Conservation (phyloP, 1,140 invertebrate genomes). For the Trachelipus rathkii region DNA sequence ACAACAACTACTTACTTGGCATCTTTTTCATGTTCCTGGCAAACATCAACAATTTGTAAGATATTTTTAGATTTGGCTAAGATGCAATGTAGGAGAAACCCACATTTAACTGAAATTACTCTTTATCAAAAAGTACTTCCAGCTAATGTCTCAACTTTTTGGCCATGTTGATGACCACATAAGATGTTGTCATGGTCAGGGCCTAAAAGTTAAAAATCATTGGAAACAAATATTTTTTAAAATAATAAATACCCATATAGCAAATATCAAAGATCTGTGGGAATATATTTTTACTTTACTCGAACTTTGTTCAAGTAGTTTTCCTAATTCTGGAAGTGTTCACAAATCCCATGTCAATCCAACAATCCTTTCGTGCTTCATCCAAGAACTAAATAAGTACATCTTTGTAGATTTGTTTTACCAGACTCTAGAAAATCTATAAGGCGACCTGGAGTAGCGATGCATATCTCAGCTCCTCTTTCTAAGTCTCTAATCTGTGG, state of each 20-base stretch:
- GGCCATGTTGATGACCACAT: slow-evolving; percentile 99
- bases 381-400: slow-evolving; percentile 95
- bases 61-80: slow-evolving; percentile 93
- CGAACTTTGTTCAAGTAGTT: slow-evolving; percentile 95
- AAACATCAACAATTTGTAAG: slow-evolving; percentile 89
- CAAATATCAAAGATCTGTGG: too few species aligned
- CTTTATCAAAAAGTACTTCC: slow-evolving; percentile 84
- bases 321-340: slow-evolving; percentile 87
- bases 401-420: slow-evolving; percentile 78
- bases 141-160: slow-evolving; percentile 90
- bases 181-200: slow-evolving; percentile 55
- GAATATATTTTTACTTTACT: slow-evolving; percentile 45
- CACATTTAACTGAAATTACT: slow-evolving; percentile 88
- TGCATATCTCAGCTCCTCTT: slow-evolving; percentile 38
- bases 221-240: too few species aligned
- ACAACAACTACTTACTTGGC: slow-evolving; percentile 34
- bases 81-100: slow-evolving; percentile 81
- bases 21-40: slow-evolving; percentile 61
- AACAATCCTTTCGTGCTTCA: slow-evolving; percentile 96
- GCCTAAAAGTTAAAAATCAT: slow-evolving; percentile 51
- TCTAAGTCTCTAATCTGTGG: slow-evolving; percentile 61
- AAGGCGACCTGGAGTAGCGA: slow-evolving; percentile 78
- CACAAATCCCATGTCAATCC: slow-evolving; percentile 99
- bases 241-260: too few species aligned
- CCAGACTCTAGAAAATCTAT: slow-evolving; percentile 91